Evolutionary conservation across 1,140 invertebrate genomes (phyloP).

Genomic region (Lycorma delicatula): DNA sequence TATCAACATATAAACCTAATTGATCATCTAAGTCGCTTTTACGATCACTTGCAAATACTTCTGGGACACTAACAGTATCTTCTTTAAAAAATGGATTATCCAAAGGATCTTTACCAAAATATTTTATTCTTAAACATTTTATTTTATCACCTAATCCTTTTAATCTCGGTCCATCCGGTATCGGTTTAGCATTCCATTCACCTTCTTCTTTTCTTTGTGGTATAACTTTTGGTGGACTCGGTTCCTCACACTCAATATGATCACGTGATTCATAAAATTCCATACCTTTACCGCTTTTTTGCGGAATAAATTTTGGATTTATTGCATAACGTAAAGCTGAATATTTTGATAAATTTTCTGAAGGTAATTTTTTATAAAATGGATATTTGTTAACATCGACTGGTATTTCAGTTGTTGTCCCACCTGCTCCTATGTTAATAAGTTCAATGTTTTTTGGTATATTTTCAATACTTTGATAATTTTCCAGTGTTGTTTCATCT

Average conservation of each 20-base stretch:
- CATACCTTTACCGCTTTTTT: conserved; percentile 43
- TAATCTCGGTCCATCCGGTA: conserved; percentile 35
- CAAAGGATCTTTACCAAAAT: conserved; percentile 60
- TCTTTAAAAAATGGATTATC: conserved; percentile 66
- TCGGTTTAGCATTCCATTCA: conserved; percentile 28
- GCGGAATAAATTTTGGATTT: conserved; percentile 41
- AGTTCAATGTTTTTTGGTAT: conserved; percentile 5
- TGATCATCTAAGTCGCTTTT: conserved; percentile 1
- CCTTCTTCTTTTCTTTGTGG: conserved; percentile 25
- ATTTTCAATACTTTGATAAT: too few relatives aligned
- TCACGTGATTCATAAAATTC: conserved; percentile 52
- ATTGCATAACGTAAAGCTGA: conserved; percentile 50
- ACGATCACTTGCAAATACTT: neutral
- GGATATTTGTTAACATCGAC: conserved; percentile 41
- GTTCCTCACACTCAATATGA: conserved; percentile 38
- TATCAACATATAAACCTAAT: conserved; percentile 12
- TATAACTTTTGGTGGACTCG: conserved; percentile 32
- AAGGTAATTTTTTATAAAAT: conserved; percentile 34
- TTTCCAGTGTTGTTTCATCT: neutral
- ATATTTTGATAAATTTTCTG: conserved; percentile 37
- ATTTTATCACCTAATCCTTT: conserved; percentile 56
- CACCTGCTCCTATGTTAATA: conserved; percentile 16
- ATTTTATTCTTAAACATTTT: conserved; percentile 62
- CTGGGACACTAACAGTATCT: conserved; percentile 12
- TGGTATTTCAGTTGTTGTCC: conserved; percentile 19